Base-by-base conservation (phyloP, 2,888 invertebrate genomes). In the Eupsilia transversa region DNA sequence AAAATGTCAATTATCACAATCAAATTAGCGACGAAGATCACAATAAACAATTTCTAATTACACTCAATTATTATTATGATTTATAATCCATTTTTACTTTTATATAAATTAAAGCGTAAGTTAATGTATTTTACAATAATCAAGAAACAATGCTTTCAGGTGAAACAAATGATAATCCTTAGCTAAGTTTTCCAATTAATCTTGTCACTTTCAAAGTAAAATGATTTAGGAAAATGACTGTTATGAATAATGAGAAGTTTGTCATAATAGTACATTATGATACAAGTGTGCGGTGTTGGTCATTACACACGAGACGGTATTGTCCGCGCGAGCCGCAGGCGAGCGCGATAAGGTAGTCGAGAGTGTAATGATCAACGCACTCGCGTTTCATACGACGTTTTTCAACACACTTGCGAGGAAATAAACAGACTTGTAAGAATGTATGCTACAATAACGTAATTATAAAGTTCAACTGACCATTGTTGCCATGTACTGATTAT, bases 1-100 rank as follows among this genome's bases (percentile, higher is more conserved):
- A 94, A 93, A 92, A 83, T 88, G 91, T 91, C 89, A 90, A 90
- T 89, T 86, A 95, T 95, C 95, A 95, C 95, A 95, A 93, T 94
- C 91, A 95, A 95, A 95, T 93, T 92, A 94, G 94, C 93, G 90
- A 92, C 89, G 89, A 91, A 89, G 91, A 91, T 91, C 91, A 92
- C 91, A 89, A 90, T 85, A 91, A 89, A 91, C 90, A 91, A 91
- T 91, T 76, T 90, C 92, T 93, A 93, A 88, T 92, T 91, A 92
- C 91, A 93, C 86, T 90, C 90, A 90, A 92, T 88, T 88, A 88
- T 80, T 91, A 91, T 91, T 91, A 91, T 91, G 90, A 90, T 91
- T 90, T 91, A 87, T 86, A 90, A 89, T 90, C 86, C 82, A 84
- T 88, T 88, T 86, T 88, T 83, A 87, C 84, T 87, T 83, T 76